Conservation (phyloP, 2,113 vertebrate species). For the Myrmophylax atrothorax region DNA sequence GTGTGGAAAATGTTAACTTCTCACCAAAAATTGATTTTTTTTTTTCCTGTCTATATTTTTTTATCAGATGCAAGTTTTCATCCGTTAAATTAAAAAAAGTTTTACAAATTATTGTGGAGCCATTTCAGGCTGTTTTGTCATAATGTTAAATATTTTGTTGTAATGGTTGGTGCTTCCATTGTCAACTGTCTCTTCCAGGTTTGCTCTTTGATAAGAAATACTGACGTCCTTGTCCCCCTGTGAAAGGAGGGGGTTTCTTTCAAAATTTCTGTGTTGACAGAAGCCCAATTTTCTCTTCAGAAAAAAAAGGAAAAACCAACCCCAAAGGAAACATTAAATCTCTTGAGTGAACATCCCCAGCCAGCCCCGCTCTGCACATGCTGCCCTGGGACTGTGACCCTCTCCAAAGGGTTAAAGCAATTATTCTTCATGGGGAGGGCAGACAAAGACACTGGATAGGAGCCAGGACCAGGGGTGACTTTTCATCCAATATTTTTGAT, state of each 20-base stretch:
- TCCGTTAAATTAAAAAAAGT: conserved; percentile 8
- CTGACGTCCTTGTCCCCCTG: not conserved
- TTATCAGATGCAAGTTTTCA: conserved; percentile 20
- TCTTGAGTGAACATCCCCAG: not conserved
- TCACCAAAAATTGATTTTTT: not conserved
- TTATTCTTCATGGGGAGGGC: conserved; percentile 37
- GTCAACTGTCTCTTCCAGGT: not conserved
- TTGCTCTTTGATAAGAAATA: not conserved
- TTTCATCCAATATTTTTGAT: conserved; percentile 70
- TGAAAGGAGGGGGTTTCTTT: not conserved
- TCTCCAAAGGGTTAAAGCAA: conserved; percentile 64
- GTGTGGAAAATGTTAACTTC: not conserved
- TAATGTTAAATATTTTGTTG: not conserved
- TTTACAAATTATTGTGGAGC: conserved; percentile 1
- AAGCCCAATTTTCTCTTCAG: not conserved
- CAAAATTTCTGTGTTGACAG: not conserved
- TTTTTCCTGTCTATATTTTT: conserved; percentile 33
- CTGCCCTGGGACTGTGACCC: conserved; percentile 26
- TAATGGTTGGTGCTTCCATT: not conserved
- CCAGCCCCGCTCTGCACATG: conserved; percentile 4
- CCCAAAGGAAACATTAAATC: not conserved
- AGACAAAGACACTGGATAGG: conserved; percentile 75
- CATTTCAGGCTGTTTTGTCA: not conserved
- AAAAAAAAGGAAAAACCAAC: not conserved
- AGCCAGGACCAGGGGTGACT: conserved; percentile 69